phyloP scores from a whole-genome alignment of 2,113 vertebrate genomes.

The Ondatra zibethicus region DNA sequence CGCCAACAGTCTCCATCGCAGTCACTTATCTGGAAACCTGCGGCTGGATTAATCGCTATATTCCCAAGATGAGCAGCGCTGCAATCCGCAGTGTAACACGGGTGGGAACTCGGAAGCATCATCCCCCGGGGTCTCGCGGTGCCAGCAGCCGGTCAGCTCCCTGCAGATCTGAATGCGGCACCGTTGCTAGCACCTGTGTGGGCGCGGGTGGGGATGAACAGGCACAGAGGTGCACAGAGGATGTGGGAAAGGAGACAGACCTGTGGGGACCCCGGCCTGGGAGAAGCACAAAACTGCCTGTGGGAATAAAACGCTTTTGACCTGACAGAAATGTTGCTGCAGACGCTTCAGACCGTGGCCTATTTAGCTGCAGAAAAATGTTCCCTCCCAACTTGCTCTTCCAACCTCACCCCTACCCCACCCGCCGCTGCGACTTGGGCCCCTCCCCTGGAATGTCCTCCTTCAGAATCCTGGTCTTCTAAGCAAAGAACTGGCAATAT shows the following conservation, averaged over 20 bases:
- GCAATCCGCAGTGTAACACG: not conserved
- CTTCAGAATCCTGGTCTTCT: not conserved
- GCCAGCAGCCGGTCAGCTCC: conserved; percentile 37
- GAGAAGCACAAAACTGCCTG: not conserved
- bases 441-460: not conserved
- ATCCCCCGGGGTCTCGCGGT: not conserved
- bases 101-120: not conserved
- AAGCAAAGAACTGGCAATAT: conserved; percentile 70
- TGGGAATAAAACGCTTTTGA: not conserved
- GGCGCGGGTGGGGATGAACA: not conserved
- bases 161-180: fast-evolving
- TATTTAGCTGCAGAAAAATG: not conserved
- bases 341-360: not conserved
- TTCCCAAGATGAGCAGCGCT: conserved; percentile 85
- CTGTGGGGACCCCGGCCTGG: fast-evolving
- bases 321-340: not conserved
- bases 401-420: not conserved
- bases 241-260: fast-evolving
- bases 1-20: conserved; percentile 92
- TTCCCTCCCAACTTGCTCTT: not conserved
- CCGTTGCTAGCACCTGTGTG: not conserved
- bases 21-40: conserved; percentile 92
- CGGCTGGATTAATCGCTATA: conserved; percentile 91
- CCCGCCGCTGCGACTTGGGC: fast-evolving
- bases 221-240: not conserved